These are phyloP conservation scores for Platygyra sinensis DNA, from an alignment of 64 coral and sea anemone species.

Conservation along the genomic window DNA sequence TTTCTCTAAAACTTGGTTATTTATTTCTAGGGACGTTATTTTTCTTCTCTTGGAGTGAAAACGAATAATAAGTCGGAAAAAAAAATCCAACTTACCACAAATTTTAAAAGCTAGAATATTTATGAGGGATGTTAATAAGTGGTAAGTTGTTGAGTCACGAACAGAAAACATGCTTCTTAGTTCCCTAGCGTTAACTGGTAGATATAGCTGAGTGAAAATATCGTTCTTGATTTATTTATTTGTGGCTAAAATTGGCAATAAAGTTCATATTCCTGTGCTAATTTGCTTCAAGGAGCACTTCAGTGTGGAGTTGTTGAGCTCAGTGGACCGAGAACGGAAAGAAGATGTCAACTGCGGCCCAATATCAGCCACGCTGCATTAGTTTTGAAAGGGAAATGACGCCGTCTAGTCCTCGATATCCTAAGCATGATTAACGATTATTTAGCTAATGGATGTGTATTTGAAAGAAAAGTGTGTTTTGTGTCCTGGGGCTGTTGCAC, in stretches of 20 bases:
- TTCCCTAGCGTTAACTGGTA: background rate
- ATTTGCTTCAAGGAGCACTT: conserved; percentile 62
- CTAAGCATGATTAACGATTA: conserved; percentile 72
- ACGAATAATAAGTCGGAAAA: background rate
- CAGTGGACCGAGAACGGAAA: conserved; percentile 45
- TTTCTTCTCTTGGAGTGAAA: background rate
- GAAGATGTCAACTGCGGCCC: conserved; percentile 57
- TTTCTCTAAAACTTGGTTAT: conserved; percentile 11
- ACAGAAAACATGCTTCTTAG: conserved; percentile 22
- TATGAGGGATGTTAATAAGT: conserved; percentile 15
- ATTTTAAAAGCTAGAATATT: conserved; percentile 38
- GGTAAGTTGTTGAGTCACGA: conserved; percentile 37
- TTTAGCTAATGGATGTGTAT: conserved; percentile 83
- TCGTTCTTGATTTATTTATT: conserved; percentile 26
- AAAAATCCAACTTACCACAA: background rate
- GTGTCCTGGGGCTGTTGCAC: conserved; percentile 47
- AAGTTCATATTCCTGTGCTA: conserved; percentile 45
- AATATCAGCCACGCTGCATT: conserved; percentile 74
- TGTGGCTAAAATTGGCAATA: conserved; percentile 38
- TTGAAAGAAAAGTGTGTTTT: conserved; percentile 68
- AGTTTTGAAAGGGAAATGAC: conserved; percentile 72
- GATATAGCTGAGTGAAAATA: conserved; percentile 4
- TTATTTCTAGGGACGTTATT: background rate
- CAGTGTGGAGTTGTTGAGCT: conserved; percentile 42
- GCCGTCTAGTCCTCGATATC: conserved; percentile 68